Evolutionary conservation across 2,888 invertebrate species (phyloP).

Genomic region (Meliscaeva auricollis): DNA sequence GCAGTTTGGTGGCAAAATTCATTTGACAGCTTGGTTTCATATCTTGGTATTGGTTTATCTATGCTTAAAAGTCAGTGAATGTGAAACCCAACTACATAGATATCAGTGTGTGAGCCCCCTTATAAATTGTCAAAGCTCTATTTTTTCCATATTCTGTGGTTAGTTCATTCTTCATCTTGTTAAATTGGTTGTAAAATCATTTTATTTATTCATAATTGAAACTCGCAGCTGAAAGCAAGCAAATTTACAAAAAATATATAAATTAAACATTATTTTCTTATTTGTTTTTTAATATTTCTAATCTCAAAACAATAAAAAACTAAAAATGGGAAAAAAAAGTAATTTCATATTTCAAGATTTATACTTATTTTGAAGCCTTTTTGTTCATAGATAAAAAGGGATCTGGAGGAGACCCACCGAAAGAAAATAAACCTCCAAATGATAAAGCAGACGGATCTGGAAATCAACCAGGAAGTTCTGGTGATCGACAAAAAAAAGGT

Average conservation of each 20-base stretch:
- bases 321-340: slow-evolving; percentile 52
- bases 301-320: no score
- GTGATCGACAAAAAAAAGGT: slow-evolving; percentile 36
- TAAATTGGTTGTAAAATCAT: not conserved
- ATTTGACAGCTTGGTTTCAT: no score
- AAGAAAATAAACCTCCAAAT: slow-evolving; percentile 24
- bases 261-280: no score
- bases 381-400: not conserved
- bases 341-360: not conserved
- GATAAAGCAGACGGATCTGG: not conserved
- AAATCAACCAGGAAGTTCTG: not conserved
- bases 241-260: not conserved
- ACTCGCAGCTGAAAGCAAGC: not conserved
- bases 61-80: no score
- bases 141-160: no score
- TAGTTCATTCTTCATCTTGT: no score
- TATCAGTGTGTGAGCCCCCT: no score
- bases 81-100: no score
- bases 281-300: no score
- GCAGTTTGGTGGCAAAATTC: no score
- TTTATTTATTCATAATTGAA: not conserved
- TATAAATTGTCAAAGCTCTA: no score
- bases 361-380: not conserved
- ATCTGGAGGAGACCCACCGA: slow-evolving; percentile 1
- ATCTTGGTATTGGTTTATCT: no score